Evolutionary conservation across 2,888 invertebrate genomes (phyloP).

Genomic region (Oxyteleia sp.): DNA sequence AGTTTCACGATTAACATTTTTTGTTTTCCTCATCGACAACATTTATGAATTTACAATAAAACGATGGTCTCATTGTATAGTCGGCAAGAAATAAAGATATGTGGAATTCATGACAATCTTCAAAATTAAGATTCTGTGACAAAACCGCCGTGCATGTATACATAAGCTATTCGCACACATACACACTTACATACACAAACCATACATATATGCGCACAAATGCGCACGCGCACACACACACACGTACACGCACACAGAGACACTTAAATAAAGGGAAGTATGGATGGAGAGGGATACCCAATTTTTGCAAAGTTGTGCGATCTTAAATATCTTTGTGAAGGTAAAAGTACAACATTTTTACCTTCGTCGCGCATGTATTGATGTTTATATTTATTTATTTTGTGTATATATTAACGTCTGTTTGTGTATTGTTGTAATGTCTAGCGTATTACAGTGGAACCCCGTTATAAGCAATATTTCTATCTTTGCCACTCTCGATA

Average conservation of each 20-base stretch:
- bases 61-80: slow-evolving; percentile 43
- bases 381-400: too few species aligned
- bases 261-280: slow-evolving; percentile 49
- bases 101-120: slow-evolving; percentile 69
- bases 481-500: too few species aligned
- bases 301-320: too few species aligned
- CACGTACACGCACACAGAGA: too few species aligned
- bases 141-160: slow-evolving; percentile 63
- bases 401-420: too few species aligned
- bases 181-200: not conserved
- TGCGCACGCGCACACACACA: slow-evolving; percentile 45
- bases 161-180: slow-evolving; percentile 60
- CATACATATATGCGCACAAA: slow-evolving; percentile 47
- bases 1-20: not conserved
- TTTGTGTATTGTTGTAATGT: too few species aligned
- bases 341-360: too few species aligned
- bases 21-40: slow-evolving; percentile 25
- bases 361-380: too few species aligned
- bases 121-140: slow-evolving; percentile 54
- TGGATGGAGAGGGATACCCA: slow-evolving; percentile 58
- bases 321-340: too few species aligned
- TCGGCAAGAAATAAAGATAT: slow-evolving; percentile 42
- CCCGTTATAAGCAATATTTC: too few species aligned
- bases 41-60: slow-evolving; percentile 14
- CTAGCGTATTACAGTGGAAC: too few species aligned